Conservation (phyloP, 2,888 invertebrate genomes). For the Laothoe populi region DNA sequence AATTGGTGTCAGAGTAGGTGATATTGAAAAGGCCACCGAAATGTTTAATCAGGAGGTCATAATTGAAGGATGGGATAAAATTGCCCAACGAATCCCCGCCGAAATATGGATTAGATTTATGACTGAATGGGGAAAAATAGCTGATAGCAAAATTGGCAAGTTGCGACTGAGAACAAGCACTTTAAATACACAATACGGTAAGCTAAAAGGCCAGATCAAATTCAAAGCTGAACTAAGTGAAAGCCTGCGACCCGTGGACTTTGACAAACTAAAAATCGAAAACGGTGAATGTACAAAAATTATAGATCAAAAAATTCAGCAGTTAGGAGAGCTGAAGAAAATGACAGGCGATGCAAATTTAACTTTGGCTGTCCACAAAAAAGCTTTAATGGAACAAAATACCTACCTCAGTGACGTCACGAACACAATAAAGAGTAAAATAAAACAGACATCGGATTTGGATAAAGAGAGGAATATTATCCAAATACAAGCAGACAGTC, state of each 20-base stretch:
- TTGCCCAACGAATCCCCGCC: conserved; percentile 86
- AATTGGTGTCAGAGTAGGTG: conserved; percentile 75
- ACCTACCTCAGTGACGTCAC: conserved; percentile 68
- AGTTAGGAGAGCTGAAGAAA: conserved; percentile 83
- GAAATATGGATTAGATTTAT: conserved; percentile 86
- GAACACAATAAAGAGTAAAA: conserved; percentile 66
- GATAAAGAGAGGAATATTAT: conserved; percentile 69
- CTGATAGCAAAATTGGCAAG: conserved; percentile 84
- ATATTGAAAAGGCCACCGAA: conserved; percentile 74
- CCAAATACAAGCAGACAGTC: conserved; percentile 64
- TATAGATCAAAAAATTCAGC: conserved; percentile 82
- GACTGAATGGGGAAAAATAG: conserved; percentile 85
- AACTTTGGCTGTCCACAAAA: conserved; percentile 82
- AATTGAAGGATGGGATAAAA: conserved; percentile 79
- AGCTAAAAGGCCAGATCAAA: conserved; percentile 80
- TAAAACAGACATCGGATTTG: conserved; percentile 66
- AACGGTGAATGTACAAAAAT: conserved; percentile 77
- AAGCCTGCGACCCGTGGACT: conserved; percentile 85
- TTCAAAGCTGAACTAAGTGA: conserved; percentile 85
- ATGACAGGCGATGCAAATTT: conserved; percentile 85
- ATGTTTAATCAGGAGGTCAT: conserved; percentile 82
- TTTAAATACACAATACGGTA: conserved; percentile 79
- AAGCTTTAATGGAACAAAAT: conserved; percentile 81
- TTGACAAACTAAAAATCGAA: conserved; percentile 86
- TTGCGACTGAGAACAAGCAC: conserved; percentile 84